Evolutionary conservation across 2,113 vertebrate genomes (phyloP), one percentile per base, ranked within the genome.

Genomic region (Cyphomyrus plagiostoma): DNA sequence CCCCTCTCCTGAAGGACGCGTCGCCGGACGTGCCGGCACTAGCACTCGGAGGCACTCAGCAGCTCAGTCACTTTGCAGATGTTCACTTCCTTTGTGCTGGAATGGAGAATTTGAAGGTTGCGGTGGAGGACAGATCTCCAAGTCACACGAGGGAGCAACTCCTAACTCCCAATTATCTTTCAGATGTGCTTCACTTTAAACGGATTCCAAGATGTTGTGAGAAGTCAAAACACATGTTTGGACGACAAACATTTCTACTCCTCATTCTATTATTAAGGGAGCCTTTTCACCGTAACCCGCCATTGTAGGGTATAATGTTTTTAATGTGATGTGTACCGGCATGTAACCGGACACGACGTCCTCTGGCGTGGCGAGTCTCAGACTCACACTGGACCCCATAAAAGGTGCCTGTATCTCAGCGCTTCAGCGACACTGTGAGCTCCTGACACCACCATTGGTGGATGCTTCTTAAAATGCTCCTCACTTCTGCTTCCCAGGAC

Each of bases 41-140:
- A 90, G n/a, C 92, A 88, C 89, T 86, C 91, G 91, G 92, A 91
- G 92, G 92, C 89, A 90, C 92, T 94, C 95, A 95, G 95, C 94
- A 95, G 95, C 94, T 93, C 89, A 90, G 88, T 87, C 92, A 91
- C 35, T 93, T 92, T 92, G 93, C 95, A 95, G 93, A 91, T 91
- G 94, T 87, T n/a, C 26, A 15, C 48, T 39, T 87, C 74, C 74
- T 80, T 80, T 42, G 74, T 42, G 74, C 83, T 5, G 46, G 23
- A 50, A 52, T 49, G 30, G 66, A 23, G n/a, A 15, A n/a, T 89
- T 83, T 83, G 35, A 49, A 15, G 50, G 21, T 2, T 9, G 53
- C 30, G 80, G 50, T 17, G 11, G 5, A 66, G 80, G 21, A 13
- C 4, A 48, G 82, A 89, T 30, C 30, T 46, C 23, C 21, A 49